Evolutionary conservation across 2,113 vertebrate genomes (phyloP), one percentile per base, ranked within the genome.

Genomic region (Syngnathus floridae): DNA sequence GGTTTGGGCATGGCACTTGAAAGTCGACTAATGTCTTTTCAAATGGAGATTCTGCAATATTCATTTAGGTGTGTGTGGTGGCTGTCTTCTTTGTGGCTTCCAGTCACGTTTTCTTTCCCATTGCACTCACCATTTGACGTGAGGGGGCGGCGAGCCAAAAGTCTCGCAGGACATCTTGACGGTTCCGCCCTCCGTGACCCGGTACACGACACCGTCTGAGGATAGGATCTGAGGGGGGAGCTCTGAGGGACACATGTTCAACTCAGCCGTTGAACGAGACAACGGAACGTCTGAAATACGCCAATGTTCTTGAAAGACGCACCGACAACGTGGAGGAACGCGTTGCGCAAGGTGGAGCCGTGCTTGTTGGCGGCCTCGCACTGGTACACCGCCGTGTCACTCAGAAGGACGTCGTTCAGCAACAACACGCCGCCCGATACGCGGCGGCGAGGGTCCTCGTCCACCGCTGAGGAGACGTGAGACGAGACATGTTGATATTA

Each of bases 331-430:
- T 91, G 78, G 78, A 95, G 82, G 84, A 90, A 91, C 36, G 90
- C 88, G 41, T 96, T 97, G 76, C 89, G 72, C 31, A 95, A 80
- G 71, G 91, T 78, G 65, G 84, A 79, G 66, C 92, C 93, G 0
- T 96, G 92, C 9, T 56, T 67, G 76, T 95, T 96, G n/a, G 76
- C 49, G 46, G 95, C 94, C 69, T 94, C 91, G 0, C 95, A 97
- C 88, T 96, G 94, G 54, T 93, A 93, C 65, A 97, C 91, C 0
- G 92, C 92, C 0, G 92, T 93, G 87, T 95, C 93, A 0, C 69
- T 69, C 0, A 78, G 75, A 21, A 75, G 74, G 4, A 93, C 86
- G 0, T 92, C 86, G 12, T 26, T 81, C 66, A 95, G 81, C n/a
- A 86, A 89, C 67, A 96, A 58, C 22, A 82, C 78, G 0, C 87